These are phyloP conservation scores for Hypocryptadius cinnamomeus DNA, from an alignment of 2,113 vertebrate genomes.

Conservation along the genomic window DNA sequence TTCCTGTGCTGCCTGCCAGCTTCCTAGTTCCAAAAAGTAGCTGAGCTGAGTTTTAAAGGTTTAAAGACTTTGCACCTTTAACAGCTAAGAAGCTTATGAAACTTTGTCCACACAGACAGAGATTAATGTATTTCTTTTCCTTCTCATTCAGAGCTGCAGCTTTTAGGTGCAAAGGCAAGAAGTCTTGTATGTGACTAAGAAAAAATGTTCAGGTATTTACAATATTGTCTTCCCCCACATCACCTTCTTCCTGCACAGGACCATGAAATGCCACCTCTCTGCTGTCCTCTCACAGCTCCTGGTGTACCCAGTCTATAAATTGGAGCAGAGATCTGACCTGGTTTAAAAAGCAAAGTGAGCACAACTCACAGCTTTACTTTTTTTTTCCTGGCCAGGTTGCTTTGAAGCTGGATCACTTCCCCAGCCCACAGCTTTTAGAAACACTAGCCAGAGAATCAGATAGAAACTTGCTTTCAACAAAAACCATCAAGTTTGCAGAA, in stretches of 20 bases:
- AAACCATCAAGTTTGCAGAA: conserved; percentile 40
- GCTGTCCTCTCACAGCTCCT: neutral
- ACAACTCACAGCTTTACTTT: conserved; percentile 5
- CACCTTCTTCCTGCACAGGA: neutral
- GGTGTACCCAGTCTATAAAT: neutral
- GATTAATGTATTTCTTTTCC: conserved; percentile 16
- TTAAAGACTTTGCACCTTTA: conserved; percentile 29
- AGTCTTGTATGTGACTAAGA: neutral
- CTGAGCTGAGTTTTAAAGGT: neutral
- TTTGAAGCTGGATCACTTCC: conserved; percentile 43
- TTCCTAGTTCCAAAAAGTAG: neutral
- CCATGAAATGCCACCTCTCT: neutral
- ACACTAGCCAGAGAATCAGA: conserved; percentile 26
- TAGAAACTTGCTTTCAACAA: conserved; percentile 44
- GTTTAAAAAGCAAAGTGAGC: conserved; percentile 34
- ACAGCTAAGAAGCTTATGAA: conserved; percentile 19
- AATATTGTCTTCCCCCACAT: neutral
- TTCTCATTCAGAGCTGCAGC: neutral
- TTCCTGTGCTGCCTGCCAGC: conserved; percentile 1
- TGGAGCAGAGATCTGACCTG: conserved; percentile 43
- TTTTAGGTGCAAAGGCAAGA: neutral
- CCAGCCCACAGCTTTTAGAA: conserved; percentile 48
- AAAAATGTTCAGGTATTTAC: neutral
- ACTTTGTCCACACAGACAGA: neutral
- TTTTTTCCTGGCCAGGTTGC: conserved; percentile 58